Conservation (phyloP, 2,888 invertebrate genomes). For the Heteromurus nitidus region DNA sequence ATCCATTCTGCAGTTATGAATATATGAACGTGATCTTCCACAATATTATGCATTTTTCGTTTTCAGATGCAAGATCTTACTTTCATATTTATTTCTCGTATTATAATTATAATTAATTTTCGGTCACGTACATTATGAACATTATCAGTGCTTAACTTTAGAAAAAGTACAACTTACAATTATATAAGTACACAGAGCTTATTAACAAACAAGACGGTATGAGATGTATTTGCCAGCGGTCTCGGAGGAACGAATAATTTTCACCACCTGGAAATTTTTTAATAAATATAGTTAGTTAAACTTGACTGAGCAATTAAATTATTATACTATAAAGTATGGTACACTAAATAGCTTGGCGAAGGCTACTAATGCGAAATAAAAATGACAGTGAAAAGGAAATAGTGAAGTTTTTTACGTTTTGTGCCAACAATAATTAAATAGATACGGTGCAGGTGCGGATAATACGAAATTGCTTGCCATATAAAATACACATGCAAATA, state of each 20-base stretch:
- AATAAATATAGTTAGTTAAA: neutral
- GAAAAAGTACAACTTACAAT: neutral
- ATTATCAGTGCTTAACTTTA: too few species aligned
- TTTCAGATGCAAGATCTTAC: too few species aligned
- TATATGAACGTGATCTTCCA: neutral
- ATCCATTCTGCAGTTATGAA: neutral
- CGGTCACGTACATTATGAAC: too few species aligned
- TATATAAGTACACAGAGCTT: neutral
- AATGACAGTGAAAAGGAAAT: neutral
- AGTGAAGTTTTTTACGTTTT: neutral
- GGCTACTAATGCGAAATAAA: neutral
- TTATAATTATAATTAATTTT: too few species aligned
- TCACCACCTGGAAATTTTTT: constrained; percentile 85
- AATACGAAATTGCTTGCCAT: too few species aligned
- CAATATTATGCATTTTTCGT: too few species aligned
- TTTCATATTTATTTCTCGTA: too few species aligned
- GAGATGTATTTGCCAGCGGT: constrained; percentile 99
- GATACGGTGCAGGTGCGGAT: too few species aligned
- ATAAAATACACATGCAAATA: too few species aligned
- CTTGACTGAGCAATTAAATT: neutral
- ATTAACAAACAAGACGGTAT: constrained; percentile 92
- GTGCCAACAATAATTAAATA: too few species aligned
- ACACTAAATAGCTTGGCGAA: neutral
- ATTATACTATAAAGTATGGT: neutral
- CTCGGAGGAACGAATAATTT: constrained; percentile 98